A percentile compares a stretch with the other conserved stretches of the same genome.
Evolutionary conservation across 2,113 vertebrate genomes (phyloP).

Genomic region (Numida meleagris): DNA sequence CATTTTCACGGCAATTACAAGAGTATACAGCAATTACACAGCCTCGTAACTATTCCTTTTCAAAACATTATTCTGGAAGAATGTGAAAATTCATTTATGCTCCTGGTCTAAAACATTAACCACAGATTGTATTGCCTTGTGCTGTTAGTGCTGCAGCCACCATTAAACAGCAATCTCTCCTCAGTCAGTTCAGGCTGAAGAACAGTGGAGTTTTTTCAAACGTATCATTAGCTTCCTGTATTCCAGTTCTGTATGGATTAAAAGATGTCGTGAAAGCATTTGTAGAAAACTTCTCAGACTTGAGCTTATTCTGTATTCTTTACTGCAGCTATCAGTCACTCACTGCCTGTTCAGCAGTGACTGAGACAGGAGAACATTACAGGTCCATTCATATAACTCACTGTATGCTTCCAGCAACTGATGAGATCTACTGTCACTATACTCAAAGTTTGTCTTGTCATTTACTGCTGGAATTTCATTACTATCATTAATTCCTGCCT

Average conservation of each 20-base stretch:
- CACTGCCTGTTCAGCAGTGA: not conserved
- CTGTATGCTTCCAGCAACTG: not conserved
- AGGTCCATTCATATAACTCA: not conserved
- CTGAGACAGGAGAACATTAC: not conserved
- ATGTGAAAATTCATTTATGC: not conserved
- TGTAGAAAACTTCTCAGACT: not conserved
- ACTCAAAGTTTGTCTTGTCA: not conserved
- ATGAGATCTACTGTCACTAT: not conserved
- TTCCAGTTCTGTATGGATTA: not conserved
- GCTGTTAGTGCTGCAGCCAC: not conserved
- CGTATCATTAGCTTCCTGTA: not conserved
- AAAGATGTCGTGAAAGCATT: not conserved
- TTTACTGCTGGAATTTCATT: not conserved
- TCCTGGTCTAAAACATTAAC: not conserved
- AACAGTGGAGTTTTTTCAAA: not conserved
- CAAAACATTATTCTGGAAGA: not conserved
- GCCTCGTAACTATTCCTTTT: not conserved
- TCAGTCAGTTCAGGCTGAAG: not conserved
- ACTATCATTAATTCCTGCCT: not conserved
- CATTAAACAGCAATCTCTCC: not conserved
- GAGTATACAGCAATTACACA: not conserved
- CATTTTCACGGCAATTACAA: not conserved
- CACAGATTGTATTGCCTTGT: not conserved
- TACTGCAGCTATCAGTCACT: slow-evolving; percentile 7
- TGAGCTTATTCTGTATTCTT: not conserved